A percentile compares a stretch with the other conserved stretches of the same genome.
These are phyloP conservation scores for Mythimna albipuncta DNA, from an alignment of 2,888 invertebrate genomes.

Conservation along the genomic window DNA sequence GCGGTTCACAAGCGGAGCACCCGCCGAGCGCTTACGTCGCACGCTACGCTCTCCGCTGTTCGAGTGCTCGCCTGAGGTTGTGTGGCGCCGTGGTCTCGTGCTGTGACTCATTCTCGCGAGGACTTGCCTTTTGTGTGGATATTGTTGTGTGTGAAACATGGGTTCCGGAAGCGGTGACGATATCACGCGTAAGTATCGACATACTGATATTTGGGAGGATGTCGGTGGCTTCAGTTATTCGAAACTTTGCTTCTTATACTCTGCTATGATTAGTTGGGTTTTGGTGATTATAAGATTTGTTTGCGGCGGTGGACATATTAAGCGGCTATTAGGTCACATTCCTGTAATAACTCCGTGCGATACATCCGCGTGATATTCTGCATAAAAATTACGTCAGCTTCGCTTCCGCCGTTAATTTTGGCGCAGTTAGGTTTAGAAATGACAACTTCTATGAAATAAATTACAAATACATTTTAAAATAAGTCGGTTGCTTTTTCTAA, in stretches of 20 bases:
- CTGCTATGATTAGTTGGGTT: not conserved
- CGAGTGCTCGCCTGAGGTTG: constrained; percentile 38
- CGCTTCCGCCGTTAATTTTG: constrained; percentile 60
- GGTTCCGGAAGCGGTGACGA: constrained; percentile 76
- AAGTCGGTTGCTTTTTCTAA: not conserved
- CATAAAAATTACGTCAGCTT: constrained; percentile 64
- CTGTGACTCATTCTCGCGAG: constrained; percentile 67
- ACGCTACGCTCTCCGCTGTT: constrained; percentile 40
- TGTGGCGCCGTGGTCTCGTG: constrained; percentile 59
- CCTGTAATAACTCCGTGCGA: constrained; percentile 40
- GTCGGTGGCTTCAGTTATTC: constrained; percentile 25
- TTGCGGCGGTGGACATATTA: constrained; percentile 23
- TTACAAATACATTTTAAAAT: not conserved
- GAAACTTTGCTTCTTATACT: constrained; percentile 22
- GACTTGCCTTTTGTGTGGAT: constrained; percentile 65
- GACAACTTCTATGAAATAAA: constrained; percentile 29
- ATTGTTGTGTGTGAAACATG: constrained; percentile 76
- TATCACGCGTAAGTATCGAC: constrained; percentile 78
- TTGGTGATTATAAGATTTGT: constrained; percentile 2
- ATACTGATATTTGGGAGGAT: constrained; percentile 23
- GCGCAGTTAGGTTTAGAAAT: constrained; percentile 47
- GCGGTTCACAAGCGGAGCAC: constrained; percentile 69
- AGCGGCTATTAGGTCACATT: constrained; percentile 36
- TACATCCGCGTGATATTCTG: constrained; percentile 52
- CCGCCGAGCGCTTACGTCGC: constrained; percentile 56